Conservation (phyloP, 1,140 invertebrate genomes). For the Himalopsyche phryganea region DNA sequence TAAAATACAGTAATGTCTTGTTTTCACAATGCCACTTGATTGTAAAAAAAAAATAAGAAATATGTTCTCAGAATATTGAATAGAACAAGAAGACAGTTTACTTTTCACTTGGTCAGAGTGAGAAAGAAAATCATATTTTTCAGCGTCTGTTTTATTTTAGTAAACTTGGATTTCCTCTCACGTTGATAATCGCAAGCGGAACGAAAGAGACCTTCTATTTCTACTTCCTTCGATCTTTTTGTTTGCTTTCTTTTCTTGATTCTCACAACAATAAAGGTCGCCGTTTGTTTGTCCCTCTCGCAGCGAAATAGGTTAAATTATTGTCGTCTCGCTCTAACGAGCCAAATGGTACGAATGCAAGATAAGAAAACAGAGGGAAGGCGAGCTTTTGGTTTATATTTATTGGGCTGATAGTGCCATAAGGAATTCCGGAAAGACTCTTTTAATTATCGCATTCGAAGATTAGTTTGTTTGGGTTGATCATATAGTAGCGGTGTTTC, state of each 20-base stretch:
- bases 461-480: too few species aligned
- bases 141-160: slow-evolving; percentile 14
- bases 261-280: slow-evolving; percentile 24
- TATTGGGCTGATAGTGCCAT: neutral
- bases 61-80: slow-evolving; percentile 3
- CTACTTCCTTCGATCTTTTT: slow-evolving; percentile 13
- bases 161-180: slow-evolving; percentile 20
- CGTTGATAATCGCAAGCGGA: slow-evolving; percentile 17
- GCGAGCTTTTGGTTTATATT: slow-evolving; percentile 1
- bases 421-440: neutral
- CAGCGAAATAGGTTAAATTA: slow-evolving; percentile 14
- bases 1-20: too few species aligned
- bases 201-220: slow-evolving; percentile 22
- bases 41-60: neutral
- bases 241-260: slow-evolving; percentile 23
- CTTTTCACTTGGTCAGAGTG: neutral
- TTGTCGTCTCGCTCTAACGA: slow-evolving; percentile 17
- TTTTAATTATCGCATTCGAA: too few species aligned
- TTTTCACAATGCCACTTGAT: too few species aligned
- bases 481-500: too few species aligned
- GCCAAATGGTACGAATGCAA: slow-evolving; percentile 18
- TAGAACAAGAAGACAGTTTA: neutral
- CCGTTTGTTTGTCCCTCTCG: slow-evolving; percentile 8
- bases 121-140: neutral
- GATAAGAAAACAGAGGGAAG: slow-evolving; percentile 15